Base-by-base conservation (phyloP, 2,888 invertebrate species). In the Anaspis maculata region DNA sequence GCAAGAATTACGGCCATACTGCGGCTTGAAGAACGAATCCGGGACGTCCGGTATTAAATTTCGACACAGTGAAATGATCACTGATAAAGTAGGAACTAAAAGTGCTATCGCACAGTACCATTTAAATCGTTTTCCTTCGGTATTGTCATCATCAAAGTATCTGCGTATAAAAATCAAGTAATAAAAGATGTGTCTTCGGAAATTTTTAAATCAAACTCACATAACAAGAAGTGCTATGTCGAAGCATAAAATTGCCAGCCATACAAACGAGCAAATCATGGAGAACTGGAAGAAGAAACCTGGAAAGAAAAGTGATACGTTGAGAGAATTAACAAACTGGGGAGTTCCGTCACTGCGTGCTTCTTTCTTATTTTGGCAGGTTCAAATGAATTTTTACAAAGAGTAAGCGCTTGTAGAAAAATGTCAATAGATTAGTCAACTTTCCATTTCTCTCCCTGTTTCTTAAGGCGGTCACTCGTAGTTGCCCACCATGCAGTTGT, bases 281-380 rank as follows among this genome's bases (percentile, higher is more conserved):
- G 50, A 54, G 12, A 59, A 50, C 36, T 59, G 52, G 29, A 60
- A 56, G 7, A 58, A 19, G 32, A 49, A 55, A 28, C 61, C 61
- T 58, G 37, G 41, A 56, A 57, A 29, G 42, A 46, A 31, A 12
- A n/a, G n/a, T n/a, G n/a, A n/a, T n/a, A n/a, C n/a, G n/a, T n/a
- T n/a, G n/a, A n/a, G n/a, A n/a, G n/a, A n/a, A n/a, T n/a, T n/a
- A n/a, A n/a, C n/a, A n/a, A n/a, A n/a, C n/a, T n/a, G n/a, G n/a
- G n/a, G n/a, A n/a, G n/a, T n/a, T n/a, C n/a, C n/a, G n/a, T n/a
- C n/a, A n/a, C n/a, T n/a, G n/a, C n/a, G n/a, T n/a, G n/a, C n/a
- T n/a, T n/a, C n/a, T n/a, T n/a, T n/a, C n/a, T n/a, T n/a, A n/a
- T n/a, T n/a, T n/a, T n/a, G n/a, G n/a, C n/a, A n/a, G n/a, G n/a